Conservation (phyloP, 1,140 invertebrate species). For the Papilio xuthus region DNA sequence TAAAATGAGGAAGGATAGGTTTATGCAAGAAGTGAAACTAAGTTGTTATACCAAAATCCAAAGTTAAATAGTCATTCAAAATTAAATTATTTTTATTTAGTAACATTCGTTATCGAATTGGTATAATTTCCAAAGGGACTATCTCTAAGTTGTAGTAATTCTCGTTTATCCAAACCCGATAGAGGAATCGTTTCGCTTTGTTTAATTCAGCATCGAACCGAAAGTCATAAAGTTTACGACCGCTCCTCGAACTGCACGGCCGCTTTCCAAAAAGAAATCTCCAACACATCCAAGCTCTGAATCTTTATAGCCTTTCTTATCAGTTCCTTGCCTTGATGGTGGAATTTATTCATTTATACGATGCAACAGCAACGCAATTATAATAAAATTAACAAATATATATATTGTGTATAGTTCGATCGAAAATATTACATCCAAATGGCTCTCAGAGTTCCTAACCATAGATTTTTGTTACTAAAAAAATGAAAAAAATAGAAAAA, state of each 20-base stretch:
- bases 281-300: constrained; percentile 52
- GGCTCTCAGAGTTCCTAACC: no score
- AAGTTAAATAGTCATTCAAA: no score
- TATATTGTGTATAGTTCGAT: no score
- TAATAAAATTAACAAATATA: not conserved
- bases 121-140: not conserved
- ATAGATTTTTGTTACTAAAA: no score
- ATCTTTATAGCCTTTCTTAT: constrained; percentile 56
- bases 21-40: not conserved
- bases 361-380: constrained; percentile 44
- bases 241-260: constrained; percentile 61
- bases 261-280: constrained; percentile 72
- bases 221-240: constrained; percentile 75
- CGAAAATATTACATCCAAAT: no score
- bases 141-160: not conserved
- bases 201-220: constrained; percentile 54
- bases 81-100: no score
- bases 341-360: constrained; percentile 60
- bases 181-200: constrained; percentile 47
- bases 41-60: not conserved
- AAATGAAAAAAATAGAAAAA: no score
- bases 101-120: no score
- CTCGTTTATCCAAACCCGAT: not conserved
- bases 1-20: not conserved
- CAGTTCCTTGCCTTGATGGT: constrained; percentile 56